A percentile compares a stretch with the other conserved stretches of the same genome.
Evolutionary conservation across 2,113 vertebrate genomes (phyloP).

Genomic region (Microtus pennsylvanicus): DNA sequence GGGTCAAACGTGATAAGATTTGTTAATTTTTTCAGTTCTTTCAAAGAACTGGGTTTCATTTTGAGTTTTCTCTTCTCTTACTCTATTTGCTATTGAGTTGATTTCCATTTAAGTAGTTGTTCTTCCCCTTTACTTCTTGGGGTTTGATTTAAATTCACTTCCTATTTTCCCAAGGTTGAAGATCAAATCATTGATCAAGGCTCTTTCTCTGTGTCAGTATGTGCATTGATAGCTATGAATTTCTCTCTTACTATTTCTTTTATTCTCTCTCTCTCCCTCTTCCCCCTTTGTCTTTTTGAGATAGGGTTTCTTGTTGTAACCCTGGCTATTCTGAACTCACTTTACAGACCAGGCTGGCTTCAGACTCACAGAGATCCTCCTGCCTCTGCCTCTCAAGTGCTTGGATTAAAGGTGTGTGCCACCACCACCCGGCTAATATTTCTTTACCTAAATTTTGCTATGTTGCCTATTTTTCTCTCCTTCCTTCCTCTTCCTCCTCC

Average conservation of each 20-base stretch:
- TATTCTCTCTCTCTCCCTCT: too few species aligned
- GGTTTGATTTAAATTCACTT: not conserved
- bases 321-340: too few species aligned
- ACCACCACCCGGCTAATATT: too few species aligned
- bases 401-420: too few species aligned
- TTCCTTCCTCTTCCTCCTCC: not conserved
- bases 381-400: too few species aligned
- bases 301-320: too few species aligned
- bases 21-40: not conserved
- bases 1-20: not conserved
- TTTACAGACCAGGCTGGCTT: too few species aligned
- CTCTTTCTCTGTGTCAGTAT: not conserved
- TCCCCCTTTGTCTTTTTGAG: too few species aligned
- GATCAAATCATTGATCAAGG: not conserved
- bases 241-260: not conserved
- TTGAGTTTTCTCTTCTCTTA: not conserved
- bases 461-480: too few species aligned
- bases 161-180: not conserved
- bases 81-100: not conserved
- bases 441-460: too few species aligned
- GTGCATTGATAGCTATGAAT: not conserved
- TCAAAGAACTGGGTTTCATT: not conserved
- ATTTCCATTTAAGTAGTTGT: not conserved
- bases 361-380: too few species aligned
- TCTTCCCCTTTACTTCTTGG: not conserved